These are phyloP conservation scores for Piscicola geometra DNA, from an alignment of 2,888 invertebrate genomes.

Conservation along the genomic window DNA sequence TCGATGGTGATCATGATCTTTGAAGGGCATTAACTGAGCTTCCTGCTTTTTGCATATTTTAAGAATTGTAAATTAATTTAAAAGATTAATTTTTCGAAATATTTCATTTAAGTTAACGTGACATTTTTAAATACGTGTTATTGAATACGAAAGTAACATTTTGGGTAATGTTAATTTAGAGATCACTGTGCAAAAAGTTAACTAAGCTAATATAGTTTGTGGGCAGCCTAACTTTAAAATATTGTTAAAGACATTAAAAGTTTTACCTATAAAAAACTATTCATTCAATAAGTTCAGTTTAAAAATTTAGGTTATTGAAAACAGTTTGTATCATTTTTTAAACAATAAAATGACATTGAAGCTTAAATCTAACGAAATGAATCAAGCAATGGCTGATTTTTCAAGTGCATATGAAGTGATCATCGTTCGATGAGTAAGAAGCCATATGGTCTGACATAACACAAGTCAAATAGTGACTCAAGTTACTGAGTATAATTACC, in stretches of 20 bases:
- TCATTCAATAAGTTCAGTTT: too few species aligned
- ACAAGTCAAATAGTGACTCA: too few species aligned
- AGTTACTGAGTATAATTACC: too few species aligned
- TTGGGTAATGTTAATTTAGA: background rate
- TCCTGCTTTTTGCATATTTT: background rate
- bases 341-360: too few species aligned
- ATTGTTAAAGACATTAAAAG: background rate
- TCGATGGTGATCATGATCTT: conserved; percentile 42
- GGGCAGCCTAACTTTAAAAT: background rate
- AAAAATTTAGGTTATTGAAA: too few species aligned
- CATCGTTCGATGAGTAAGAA: background rate
- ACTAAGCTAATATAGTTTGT: too few species aligned
- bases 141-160: background rate
- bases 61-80: background rate
- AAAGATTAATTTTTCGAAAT: background rate
- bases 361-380: too few species aligned
- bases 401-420: background rate
- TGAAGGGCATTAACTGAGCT: background rate
- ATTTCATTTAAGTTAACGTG: background rate
- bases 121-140: background rate
- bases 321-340: too few species aligned
- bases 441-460: too few species aligned
- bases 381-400: too few species aligned
- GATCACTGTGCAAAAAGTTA: background rate
- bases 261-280: background rate